Evolutionary conservation across 92 coral and sea anemone genomes (phyloP), one percentile per base, ranked within the genome.

Genomic region (Porites evermanni): DNA sequence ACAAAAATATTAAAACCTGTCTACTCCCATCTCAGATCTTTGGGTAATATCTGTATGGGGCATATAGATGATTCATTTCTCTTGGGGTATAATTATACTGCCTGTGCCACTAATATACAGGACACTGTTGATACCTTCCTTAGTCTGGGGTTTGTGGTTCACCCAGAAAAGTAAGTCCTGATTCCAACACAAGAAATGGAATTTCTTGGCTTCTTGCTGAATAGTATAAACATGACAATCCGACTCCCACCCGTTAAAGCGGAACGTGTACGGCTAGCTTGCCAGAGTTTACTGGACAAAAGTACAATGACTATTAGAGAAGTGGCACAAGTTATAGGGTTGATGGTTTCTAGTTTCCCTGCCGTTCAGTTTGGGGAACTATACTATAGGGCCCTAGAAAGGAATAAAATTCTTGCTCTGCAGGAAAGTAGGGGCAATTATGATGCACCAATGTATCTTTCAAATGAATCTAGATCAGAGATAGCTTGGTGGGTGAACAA

Each of bases 401-500:
- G 19, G 69, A 74, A 74, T 65, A 84, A 60, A 50, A 64, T 23
- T 23, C 24, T 23, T 23, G 24, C 24, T 23, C 24, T 23, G 24
- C 24, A 23, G 24, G 24, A 23, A 23, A 23, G 24, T 23, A 23
- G 24, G 24, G 24, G 24, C 24, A 23, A 23, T 23, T 23, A 23
- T 23, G 24, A 23, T 23, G 24, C 24, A 23, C 24, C 24, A 23
- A 23, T 23, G 24, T 23, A 23, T 23, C 24, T 64, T 67, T n/a
- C 87, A 6, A 53, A 20, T 14, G 69, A 74, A 11, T 21, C 83
- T 44, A 82, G 67, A 67, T 20, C 66, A 47, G 77, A 81, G 18
- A 58, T 88, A 17, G 0, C 12, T 9, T 87, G 81, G 86, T 87
- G 91, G 87, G 56, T 87, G 26, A 65, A 74, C 7, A 88, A 88